Percentiles rank a stretch among this genome's conserved stretches.
These are phyloP conservation scores for Xestia xanthographa DNA, from an alignment of 2,888 invertebrate species.

Conservation along the genomic window DNA sequence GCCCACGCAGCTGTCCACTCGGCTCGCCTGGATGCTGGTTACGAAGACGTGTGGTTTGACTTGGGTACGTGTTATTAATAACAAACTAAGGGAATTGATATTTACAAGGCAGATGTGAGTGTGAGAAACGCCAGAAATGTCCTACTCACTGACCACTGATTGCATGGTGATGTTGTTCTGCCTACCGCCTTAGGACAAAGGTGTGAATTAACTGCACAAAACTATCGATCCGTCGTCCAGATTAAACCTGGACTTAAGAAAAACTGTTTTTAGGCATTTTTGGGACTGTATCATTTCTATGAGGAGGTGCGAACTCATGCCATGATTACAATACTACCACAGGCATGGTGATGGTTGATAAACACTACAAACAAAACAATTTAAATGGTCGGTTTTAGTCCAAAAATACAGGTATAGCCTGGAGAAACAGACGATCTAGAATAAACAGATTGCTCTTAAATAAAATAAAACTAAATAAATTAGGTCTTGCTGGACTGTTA, in stretches of 20 bases:
- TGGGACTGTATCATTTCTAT: no score
- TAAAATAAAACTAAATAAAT: not conserved
- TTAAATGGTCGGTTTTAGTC: not conserved
- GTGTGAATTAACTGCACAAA: not conserved
- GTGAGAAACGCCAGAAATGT: not conserved
- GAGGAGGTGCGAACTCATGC: no score
- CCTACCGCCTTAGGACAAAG: no score
- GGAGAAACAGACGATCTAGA: no score
- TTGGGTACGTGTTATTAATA: constrained; percentile 35
- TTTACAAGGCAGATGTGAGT: not conserved
- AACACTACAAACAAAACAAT: not conserved
- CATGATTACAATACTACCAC: no score
- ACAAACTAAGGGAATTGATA: not conserved
- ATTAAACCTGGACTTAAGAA: no score
- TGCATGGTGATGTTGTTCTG: not conserved
- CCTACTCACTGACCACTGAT: not conserved
- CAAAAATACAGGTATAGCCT: no score
- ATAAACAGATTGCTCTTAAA: not conserved
- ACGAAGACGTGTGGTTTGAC: constrained; percentile 57
- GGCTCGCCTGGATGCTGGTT: constrained; percentile 59
- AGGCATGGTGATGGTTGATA: not conserved
- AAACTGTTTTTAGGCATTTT: no score
- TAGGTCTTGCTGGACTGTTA: not conserved
- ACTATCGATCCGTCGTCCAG: no score
- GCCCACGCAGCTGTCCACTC: constrained; percentile 91